phyloP scores from a whole-genome alignment of 2,888 invertebrate genomes.

The Agriopis marginaria region DNA sequence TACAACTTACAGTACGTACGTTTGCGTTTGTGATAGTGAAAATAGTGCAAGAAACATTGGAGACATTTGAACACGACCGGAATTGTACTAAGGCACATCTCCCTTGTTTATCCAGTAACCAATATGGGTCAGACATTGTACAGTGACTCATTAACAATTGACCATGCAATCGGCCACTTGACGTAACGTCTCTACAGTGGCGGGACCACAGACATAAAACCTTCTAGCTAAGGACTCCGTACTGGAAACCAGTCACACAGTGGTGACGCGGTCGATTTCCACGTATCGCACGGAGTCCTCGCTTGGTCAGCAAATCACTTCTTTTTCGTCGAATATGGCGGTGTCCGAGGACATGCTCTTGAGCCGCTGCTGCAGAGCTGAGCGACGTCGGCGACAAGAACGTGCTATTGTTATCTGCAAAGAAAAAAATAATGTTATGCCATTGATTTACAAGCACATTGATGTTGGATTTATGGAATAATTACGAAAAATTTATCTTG shows the following conservation, averaged over 20 bases:
- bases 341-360: constrained; percentile 94
- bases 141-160: constrained; percentile 51
- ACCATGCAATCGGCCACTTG: constrained; percentile 35
- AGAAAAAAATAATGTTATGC: background rate
- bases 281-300: constrained; percentile 97
- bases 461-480: background rate
- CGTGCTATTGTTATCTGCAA: constrained; percentile 77
- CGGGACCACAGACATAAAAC: constrained; percentile 20
- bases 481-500: too few species aligned
- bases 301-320: constrained; percentile 98
- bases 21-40: too few species aligned
- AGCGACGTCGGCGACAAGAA: constrained; percentile 89
- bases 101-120: background rate
- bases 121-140: constrained; percentile 1
- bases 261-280: constrained; percentile 95
- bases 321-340: constrained; percentile 94
- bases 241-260: constrained; percentile 90
- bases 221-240: constrained; percentile 66
- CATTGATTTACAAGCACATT: background rate
- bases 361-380: constrained; percentile 92
- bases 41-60: too few species aligned
- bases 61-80: too few species aligned
- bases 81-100: background rate
- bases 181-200: constrained; percentile 19
- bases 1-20: too few species aligned